phyloP scores from a whole-genome alignment of 2,797 vertebrate species.

The Gorsachius magnificus region DNA sequence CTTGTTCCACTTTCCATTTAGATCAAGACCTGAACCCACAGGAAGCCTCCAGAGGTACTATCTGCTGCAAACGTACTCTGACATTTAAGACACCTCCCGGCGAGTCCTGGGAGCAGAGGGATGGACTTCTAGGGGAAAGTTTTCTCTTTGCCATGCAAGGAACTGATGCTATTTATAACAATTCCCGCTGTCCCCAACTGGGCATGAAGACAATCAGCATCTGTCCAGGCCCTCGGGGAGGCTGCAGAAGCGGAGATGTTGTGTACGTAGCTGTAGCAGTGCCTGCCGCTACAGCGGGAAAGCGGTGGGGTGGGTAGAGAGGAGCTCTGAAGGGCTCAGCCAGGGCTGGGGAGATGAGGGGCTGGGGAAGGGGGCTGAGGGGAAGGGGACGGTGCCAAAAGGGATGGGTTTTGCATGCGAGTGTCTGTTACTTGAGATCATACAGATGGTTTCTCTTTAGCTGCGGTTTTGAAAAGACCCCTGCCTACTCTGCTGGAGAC shows the following conservation, averaged over 20 bases:
- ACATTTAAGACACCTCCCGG: constrained; percentile 42
- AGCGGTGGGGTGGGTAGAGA: not conserved
- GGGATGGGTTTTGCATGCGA: not conserved
- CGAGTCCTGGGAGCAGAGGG: constrained; percentile 1
- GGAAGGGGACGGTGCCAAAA: not conserved
- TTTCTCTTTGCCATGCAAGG: not conserved
- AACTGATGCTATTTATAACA: constrained; percentile 54
- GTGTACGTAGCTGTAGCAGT: not conserved
- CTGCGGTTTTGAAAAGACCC: constrained; percentile 50
- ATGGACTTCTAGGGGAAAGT: constrained; percentile 10
- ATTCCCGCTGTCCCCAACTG: constrained; percentile 50
- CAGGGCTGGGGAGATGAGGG: not conserved
- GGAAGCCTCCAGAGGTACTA: constrained; percentile 40
- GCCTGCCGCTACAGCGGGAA: not conserved
- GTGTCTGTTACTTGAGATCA: constrained; percentile 43
- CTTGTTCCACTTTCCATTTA: not conserved
- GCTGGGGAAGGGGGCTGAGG: not conserved
- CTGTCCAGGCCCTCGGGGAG: constrained; percentile 60
- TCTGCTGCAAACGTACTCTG: not conserved
- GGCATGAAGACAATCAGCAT: constrained; percentile 59
- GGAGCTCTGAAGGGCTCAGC: not conserved
- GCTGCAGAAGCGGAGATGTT: not conserved
- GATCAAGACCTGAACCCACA: constrained; percentile 37
- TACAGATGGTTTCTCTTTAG: constrained; percentile 67
- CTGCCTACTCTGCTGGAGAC: constrained; percentile 47